These are phyloP conservation scores for Trachymyrmex cornetzi DNA, from an alignment of 1,140 invertebrate genomes.

Conservation along the genomic window DNA sequence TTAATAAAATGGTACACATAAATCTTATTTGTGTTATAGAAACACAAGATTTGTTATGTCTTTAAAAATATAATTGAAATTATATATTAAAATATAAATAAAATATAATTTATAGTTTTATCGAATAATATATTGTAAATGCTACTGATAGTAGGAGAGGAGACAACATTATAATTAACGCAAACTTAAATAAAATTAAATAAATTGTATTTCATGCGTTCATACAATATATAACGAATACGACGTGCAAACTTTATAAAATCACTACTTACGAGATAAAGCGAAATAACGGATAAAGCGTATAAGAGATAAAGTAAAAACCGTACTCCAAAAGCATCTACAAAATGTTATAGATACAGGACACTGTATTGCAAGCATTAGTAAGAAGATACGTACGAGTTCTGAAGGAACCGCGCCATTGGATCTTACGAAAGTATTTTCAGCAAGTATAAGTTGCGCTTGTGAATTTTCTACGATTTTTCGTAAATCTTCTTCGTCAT, in stretches of 20 bases:
- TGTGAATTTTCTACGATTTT: constrained; percentile 87
- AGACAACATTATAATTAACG: constrained; percentile 16
- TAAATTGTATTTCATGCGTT: constrained; percentile 28
- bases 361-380: neutral
- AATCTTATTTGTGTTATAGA: constrained; percentile 30
- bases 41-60: constrained; percentile 15
- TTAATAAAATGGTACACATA: constrained; percentile 13
- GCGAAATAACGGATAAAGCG: constrained; percentile 16
- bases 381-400: constrained; percentile 85
- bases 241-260: constrained; percentile 18
- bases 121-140: neutral
- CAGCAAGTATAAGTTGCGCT: constrained; percentile 87
- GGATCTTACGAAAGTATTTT: constrained; percentile 87
- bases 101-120: constrained; percentile 10
- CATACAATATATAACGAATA: constrained; percentile 21
- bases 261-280: constrained; percentile 16
- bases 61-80: constrained; percentile 15
- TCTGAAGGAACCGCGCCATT: constrained; percentile 83
- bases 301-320: constrained; percentile 28
- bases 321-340: constrained; percentile 26
- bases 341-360: constrained; percentile 8
- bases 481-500: constrained; percentile 88
- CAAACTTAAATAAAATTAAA: constrained; percentile 30
- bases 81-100: constrained; percentile 13
- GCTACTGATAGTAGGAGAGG: neutral